phyloP scores from a whole-genome alignment of 2,797 vertebrate genomes.

The Acrossocheilus wenchowensis region DNA sequence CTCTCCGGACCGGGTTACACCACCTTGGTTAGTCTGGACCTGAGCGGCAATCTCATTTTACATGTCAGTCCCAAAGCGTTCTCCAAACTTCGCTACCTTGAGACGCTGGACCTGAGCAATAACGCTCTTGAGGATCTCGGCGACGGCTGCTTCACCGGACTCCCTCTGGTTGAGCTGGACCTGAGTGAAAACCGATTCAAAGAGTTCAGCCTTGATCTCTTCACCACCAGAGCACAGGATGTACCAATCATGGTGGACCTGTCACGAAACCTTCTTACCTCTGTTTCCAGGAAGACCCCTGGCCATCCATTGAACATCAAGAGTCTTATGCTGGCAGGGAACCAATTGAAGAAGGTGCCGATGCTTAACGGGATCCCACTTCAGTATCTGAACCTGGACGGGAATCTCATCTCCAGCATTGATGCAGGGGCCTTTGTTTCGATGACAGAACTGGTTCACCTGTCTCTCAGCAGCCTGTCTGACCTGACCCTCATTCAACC shows the following conservation, averaged over 20 bases:
- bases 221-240: conserved; percentile 82
- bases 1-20: conserved; percentile 94
- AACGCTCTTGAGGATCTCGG: conserved; percentile 85
- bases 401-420: conserved; percentile 82
- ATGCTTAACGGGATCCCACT: conserved; percentile 83
- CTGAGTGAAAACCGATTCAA: conserved; percentile 89
- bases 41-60: conserved; percentile 89
- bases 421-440: conserved; percentile 80
- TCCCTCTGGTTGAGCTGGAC: conserved; percentile 89
- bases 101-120: conserved; percentile 93
- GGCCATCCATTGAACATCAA: conserved; percentile 80
- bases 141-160: conserved; percentile 83
- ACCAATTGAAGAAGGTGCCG: conserved; percentile 80
- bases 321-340: conserved; percentile 88
- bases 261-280: conserved; percentile 85
- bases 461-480: conserved; percentile 84
- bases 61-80: conserved; percentile 84
- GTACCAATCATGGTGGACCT: conserved; percentile 87
- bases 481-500: conserved; percentile 79
- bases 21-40: conserved; percentile 89
- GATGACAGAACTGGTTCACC: conserved; percentile 84
- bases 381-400: conserved; percentile 88
- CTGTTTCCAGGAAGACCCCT: conserved; percentile 66
- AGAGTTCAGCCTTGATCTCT: conserved; percentile 81
- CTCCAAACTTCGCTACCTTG: conserved; percentile 92